phyloP scores from a whole-genome alignment of 2,797 vertebrate species.

The Poeciliopsis gracilis region DNA sequence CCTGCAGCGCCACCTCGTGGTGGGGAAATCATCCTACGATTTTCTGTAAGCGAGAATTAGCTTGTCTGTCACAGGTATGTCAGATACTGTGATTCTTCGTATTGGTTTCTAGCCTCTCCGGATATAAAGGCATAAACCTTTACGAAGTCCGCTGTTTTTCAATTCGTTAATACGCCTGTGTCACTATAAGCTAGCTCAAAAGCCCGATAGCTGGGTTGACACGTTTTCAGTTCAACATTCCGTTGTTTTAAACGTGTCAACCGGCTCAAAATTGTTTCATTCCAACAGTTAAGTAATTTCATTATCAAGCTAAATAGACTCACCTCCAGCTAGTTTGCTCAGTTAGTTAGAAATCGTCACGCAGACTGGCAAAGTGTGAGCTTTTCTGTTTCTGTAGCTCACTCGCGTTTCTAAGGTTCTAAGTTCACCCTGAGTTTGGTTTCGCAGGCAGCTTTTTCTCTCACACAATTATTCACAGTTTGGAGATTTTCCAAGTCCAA shows the following conservation, averaged over 20 bases:
- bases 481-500: too few relatives aligned
- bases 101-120: background rate
- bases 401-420: fast-evolving
- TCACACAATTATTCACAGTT: background rate
- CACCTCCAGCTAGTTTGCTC: slow-evolving; percentile 27
- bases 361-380: background rate
- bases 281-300: background rate
- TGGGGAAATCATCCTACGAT: background rate
- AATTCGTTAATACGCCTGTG: background rate
- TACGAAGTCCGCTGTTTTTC: background rate
- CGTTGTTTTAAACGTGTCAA: background rate
- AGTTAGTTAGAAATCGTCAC: background rate
- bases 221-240: background rate
- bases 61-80: background rate
- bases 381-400: background rate
- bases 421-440: background rate
- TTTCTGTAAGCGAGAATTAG: slow-evolving; percentile 29
- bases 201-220: slow-evolving; percentile 2
- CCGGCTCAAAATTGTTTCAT: background rate
- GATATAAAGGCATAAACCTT: background rate
- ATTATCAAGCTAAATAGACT: slow-evolving; percentile 18
- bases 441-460: background rate
- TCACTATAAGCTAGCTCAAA: slow-evolving; percentile 28
- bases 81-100: background rate
- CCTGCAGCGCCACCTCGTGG: slow-evolving; percentile 70